A percentile compares a stretch with the other conserved stretches of the same genome.
phyloP scores from a whole-genome alignment of 2,888 invertebrate species.

The Ptilodon capucinus region DNA sequence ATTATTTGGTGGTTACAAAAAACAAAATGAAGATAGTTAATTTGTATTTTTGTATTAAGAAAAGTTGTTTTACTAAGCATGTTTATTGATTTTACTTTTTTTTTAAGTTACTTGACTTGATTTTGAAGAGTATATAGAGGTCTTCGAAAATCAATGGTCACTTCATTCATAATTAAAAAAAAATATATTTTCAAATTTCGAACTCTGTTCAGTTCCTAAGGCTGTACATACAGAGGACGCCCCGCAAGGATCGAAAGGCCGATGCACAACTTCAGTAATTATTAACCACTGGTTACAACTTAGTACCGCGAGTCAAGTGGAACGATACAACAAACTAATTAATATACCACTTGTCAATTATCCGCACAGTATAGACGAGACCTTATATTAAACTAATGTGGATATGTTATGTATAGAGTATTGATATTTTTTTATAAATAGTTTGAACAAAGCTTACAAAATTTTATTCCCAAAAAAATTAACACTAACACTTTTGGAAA shows the following conservation, averaged over 20 bases:
- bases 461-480: too few species aligned
- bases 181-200: not conserved
- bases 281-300: slow-evolving; percentile 32
- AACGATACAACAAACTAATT: slow-evolving; percentile 31
- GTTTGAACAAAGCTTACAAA: too few species aligned
- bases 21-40: too few species aligned
- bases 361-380: not conserved
- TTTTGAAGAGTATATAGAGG: too few species aligned
- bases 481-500: too few species aligned
- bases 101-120: too few species aligned
- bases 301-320: slow-evolving; percentile 38
- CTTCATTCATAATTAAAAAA: not conserved
- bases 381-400: too few species aligned
- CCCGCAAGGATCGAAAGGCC: slow-evolving; percentile 43
- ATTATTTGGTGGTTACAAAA: not conserved
- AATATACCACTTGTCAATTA: slow-evolving; percentile 40
- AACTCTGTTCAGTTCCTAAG: slow-evolving; percentile 15
- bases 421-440: too few species aligned
- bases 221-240: slow-evolving; percentile 31
- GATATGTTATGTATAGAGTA: not conserved
- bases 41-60: too few species aligned
- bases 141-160: not conserved
- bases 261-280: slow-evolving; percentile 39
- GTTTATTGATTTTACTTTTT: too few species aligned
- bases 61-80: too few species aligned